A percentile compares a stretch with the other conserved stretches of the same genome.
phyloP scores from a whole-genome alignment of 2,888 invertebrate genomes.

The Petrophora chlorosata region DNA sequence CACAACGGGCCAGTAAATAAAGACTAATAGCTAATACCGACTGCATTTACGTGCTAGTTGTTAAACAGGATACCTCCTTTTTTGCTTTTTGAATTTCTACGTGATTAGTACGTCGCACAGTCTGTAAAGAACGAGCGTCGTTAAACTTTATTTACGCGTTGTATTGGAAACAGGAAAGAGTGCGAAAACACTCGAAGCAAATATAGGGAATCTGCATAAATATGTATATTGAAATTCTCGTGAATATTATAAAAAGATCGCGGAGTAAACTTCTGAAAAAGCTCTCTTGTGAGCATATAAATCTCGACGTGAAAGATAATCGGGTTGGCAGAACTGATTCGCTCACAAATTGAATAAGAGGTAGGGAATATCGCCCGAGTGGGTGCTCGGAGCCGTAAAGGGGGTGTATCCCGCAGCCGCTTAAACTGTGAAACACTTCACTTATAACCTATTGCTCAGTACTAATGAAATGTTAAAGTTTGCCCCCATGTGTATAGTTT shows the following conservation, averaged over 20 bases:
- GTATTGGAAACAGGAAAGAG: constrained; percentile 6
- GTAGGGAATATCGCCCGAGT: constrained; percentile 64
- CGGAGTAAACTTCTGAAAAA: constrained; percentile 57
- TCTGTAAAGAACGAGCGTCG: constrained; percentile 7
- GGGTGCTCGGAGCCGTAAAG: constrained; percentile 45
- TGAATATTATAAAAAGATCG: constrained; percentile 52
- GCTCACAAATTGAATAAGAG: constrained; percentile 81
- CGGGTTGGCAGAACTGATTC: constrained; percentile 80
- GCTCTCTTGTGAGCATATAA: constrained; percentile 72
- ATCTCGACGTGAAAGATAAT: constrained; percentile 78
- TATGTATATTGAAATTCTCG: constrained; percentile 41
- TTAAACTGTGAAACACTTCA: constrained; percentile 63
- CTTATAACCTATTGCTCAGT: constrained; percentile 56
- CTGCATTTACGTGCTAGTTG: constrained; percentile 39
- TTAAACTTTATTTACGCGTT: constrained; percentile 2
- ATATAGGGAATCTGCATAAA: constrained; percentile 35
- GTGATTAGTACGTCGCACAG: constrained; percentile 14
- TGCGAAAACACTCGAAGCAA: constrained; percentile 9
- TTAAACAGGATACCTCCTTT: constrained; percentile 31
- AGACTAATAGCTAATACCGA: constrained; percentile 46
- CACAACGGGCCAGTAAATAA: constrained; percentile 63
- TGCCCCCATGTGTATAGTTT: constrained; percentile 41
- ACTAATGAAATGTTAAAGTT: constrained; percentile 56
- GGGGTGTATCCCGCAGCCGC: constrained; percentile 43
- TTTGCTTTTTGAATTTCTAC: constrained; percentile 14